Conservation (phyloP, 2,113 vertebrate species). For the Lanius collurio region DNA sequence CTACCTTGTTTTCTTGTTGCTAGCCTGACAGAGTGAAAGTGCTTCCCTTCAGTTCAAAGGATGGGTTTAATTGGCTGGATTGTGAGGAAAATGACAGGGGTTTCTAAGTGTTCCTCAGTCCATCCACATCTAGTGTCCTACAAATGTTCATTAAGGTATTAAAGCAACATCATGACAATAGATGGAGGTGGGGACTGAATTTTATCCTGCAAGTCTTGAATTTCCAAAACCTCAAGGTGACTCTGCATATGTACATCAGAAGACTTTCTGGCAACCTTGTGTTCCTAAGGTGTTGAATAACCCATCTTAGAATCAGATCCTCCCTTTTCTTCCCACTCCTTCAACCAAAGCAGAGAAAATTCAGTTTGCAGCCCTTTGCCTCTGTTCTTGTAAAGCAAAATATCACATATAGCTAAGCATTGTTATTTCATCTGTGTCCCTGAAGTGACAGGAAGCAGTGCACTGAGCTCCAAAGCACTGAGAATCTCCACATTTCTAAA, state of each 20-base stretch:
- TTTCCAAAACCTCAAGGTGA: background rate
- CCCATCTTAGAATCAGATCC: background rate
- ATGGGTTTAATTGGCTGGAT: background rate
- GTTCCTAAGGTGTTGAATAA: background rate
- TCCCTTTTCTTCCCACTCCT: background rate
- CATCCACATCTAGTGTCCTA: fast-evolving
- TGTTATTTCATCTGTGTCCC: background rate
- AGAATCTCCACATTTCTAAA: background rate
- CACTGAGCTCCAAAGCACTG: background rate
- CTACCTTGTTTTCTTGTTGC: background rate
- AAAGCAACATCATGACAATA: background rate
- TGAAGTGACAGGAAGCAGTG: background rate
- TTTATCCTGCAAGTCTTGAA: background rate
- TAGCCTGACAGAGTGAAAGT: background rate
- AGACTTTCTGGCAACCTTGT: background rate
- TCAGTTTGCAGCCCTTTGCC: background rate
- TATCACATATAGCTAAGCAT: background rate
- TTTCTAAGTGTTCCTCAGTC: background rate
- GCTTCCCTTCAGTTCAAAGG: background rate
- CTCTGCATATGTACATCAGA: background rate
- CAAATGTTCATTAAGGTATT: background rate
- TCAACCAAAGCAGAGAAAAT: background rate
- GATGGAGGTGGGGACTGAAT: background rate
- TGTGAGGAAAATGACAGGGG: background rate
- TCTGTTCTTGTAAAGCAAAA: background rate